Evolutionary conservation across 2,888 invertebrate species (phyloP).

Genomic region (Helobdella robusta): DNA sequence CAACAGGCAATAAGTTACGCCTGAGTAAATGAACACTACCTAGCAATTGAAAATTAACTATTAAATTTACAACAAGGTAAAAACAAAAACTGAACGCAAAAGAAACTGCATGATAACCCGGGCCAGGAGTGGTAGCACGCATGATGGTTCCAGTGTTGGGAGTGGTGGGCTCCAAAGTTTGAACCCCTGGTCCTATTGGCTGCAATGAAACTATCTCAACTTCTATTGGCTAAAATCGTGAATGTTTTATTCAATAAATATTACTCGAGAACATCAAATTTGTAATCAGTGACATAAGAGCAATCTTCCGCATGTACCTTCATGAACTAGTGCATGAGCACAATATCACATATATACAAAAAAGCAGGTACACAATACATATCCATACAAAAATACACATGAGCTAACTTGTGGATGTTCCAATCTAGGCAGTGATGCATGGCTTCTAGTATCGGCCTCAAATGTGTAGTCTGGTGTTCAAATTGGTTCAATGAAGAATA

Average conservation of each 20-base stretch:
- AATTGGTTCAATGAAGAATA: not conserved
- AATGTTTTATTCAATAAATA: no score
- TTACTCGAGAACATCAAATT: no score
- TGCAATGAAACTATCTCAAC: constrained; percentile 47
- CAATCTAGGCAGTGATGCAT: constrained; percentile 4
- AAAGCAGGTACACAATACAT: no score
- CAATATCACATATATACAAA: no score
- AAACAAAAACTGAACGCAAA: not conserved
- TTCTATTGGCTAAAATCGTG: constrained; percentile 38
- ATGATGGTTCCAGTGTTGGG: constrained; percentile 27
- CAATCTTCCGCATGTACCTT: no score
- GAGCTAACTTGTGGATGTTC: not conserved
- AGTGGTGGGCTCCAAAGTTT: constrained; percentile 44
- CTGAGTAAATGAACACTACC: no score
- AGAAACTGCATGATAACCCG: constrained; percentile 9
- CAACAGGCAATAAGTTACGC: no score
- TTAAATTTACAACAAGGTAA: not conserved
- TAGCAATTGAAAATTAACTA: no score
- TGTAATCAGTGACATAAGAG: no score
- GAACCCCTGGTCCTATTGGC: constrained; percentile 48
- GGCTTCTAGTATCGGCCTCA: constrained; percentile 7
- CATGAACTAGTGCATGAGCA: no score
- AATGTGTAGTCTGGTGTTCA: no score
- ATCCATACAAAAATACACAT: no score
- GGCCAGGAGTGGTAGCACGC: constrained; percentile 28